A percentile compares a stretch with the other conserved stretches of the same genome.
Conservation (phyloP, 23 tunicate genomes). For the Trididemnum clinides region DNA sequence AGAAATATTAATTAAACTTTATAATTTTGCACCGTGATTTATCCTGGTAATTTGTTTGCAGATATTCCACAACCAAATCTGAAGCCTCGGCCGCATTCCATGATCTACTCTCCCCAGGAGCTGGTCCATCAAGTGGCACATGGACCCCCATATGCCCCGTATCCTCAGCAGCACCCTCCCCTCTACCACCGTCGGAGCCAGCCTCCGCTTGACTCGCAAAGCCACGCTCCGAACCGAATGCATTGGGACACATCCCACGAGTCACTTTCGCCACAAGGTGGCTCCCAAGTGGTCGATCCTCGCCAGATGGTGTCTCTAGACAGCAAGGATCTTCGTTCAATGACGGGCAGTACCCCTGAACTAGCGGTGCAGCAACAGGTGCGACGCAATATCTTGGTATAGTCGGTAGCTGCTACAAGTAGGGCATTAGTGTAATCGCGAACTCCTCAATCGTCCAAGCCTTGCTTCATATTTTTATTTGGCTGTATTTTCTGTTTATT, state of each 20-base stretch:
- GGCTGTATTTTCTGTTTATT: too few species aligned
- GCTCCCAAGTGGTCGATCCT: constrained; percentile 32
- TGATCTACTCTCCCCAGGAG: constrained; percentile 93
- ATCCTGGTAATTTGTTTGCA: constrained; percentile 29
- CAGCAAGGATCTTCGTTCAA: constrained; percentile 25
- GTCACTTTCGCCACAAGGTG: constrained; percentile 70
- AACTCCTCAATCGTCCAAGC: too few species aligned
- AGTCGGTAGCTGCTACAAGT: too few species aligned
- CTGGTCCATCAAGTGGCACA: constrained; percentile 70
- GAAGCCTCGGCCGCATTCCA: constrained; percentile 90
- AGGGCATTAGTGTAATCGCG: too few species aligned
- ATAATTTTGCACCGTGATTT: too few species aligned
- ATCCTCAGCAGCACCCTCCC: constrained; percentile 82
- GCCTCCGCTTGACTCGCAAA: constrained; percentile 40
- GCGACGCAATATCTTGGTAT: too few species aligned
- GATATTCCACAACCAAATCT: constrained; percentile 36
- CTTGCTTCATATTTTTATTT: too few species aligned
- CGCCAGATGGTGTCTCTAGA: neutral
- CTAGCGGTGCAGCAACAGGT: constrained; percentile 45
- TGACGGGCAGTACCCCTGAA: constrained; percentile 86
- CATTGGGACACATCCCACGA: constrained; percentile 75
- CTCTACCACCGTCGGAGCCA: constrained; percentile 39
- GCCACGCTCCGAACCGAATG: constrained; percentile 23
- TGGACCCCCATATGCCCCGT: constrained; percentile 66
- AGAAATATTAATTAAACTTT: too few species aligned